A percentile compares a stretch with the other conserved stretches of the same genome.
These are phyloP conservation scores for Thelaira solivaga DNA, from an alignment of 2,888 invertebrate species.

Conservation along the genomic window DNA sequence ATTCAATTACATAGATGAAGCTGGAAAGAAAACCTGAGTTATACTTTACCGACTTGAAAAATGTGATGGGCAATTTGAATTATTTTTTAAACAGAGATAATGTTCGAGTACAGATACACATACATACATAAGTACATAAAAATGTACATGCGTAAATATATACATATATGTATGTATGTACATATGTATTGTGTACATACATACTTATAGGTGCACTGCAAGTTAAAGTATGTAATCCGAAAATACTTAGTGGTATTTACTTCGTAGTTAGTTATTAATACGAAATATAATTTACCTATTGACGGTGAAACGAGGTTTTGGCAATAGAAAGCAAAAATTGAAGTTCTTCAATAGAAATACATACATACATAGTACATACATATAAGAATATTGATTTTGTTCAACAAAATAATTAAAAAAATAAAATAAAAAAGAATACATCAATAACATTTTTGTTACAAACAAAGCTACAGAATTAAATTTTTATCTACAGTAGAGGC, in stretches of 20 bases:
- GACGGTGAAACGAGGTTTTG: neutral
- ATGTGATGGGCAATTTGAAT: too few species aligned
- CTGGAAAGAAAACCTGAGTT: too few species aligned
- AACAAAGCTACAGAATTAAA: slow-evolving; percentile 46
- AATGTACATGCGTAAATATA: neutral
- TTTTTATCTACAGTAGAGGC: slow-evolving; percentile 49
- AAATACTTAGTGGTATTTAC: neutral
- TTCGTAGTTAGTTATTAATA: neutral
- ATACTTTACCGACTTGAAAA: too few species aligned
- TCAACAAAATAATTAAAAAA: slow-evolving; percentile 5
- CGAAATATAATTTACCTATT: neutral
- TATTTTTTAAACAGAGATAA: too few species aligned
- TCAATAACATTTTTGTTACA: neutral
- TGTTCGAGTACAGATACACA: neutral
- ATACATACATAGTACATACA: too few species aligned
- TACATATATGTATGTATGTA: neutral
- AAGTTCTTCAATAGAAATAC: neutral
- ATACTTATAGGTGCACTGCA: neutral
- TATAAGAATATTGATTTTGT: slow-evolving; percentile 44
- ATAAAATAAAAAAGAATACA: slow-evolving; percentile 19
- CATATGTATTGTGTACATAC: neutral
- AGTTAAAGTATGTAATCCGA: neutral
- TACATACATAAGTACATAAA: neutral
- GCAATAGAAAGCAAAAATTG: neutral
- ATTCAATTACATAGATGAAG: too few species aligned